Evolutionary conservation across 2,888 invertebrate species (phyloP).

Genomic region (Drosophila longiperda): DNA sequence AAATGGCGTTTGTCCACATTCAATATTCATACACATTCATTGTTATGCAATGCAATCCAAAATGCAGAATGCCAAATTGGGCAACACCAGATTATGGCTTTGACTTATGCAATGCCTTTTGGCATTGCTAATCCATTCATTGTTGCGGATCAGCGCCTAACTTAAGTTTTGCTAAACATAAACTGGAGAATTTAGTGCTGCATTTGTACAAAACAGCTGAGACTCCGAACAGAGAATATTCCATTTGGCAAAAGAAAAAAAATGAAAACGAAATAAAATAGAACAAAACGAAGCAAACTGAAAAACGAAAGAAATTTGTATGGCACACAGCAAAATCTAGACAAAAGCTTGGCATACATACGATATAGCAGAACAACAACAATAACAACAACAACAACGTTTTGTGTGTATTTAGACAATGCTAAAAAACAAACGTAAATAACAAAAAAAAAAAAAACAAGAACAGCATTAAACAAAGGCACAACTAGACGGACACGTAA

Average conservation of each 20-base stretch:
- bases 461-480: slow-evolving; percentile 59
- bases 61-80: neutral
- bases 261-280: slow-evolving; percentile 10
- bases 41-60: slow-evolving; percentile 13
- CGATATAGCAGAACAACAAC: slow-evolving; percentile 11
- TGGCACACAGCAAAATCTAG: slow-evolving; percentile 58
- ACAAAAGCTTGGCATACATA: slow-evolving; percentile 69
- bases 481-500: slow-evolving; percentile 38
- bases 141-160: slow-evolving; percentile 6
- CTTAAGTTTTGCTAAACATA: slow-evolving; percentile 6
- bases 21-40: slow-evolving; percentile 44
- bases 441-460: slow-evolving; percentile 71
- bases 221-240: slow-evolving; percentile 9
- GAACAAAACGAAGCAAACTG: slow-evolving; percentile 10
- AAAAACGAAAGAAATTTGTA: slow-evolving; percentile 32
- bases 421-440: slow-evolving; percentile 67
- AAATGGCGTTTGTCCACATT: slow-evolving; percentile 45
- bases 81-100: slow-evolving; percentile 26
- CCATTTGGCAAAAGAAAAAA: slow-evolving; percentile 4
- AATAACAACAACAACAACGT: slow-evolving; percentile 6
- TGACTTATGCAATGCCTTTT: slow-evolving; percentile 22
- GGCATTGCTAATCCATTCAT: slow-evolving; percentile 24
- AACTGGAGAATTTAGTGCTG: neutral
- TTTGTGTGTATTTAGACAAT: slow-evolving; percentile 59
- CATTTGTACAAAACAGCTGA: slow-evolving; percentile 11